phyloP scores from a whole-genome alignment of 2,113 vertebrate genomes.

The Hoplias malabaricus region DNA sequence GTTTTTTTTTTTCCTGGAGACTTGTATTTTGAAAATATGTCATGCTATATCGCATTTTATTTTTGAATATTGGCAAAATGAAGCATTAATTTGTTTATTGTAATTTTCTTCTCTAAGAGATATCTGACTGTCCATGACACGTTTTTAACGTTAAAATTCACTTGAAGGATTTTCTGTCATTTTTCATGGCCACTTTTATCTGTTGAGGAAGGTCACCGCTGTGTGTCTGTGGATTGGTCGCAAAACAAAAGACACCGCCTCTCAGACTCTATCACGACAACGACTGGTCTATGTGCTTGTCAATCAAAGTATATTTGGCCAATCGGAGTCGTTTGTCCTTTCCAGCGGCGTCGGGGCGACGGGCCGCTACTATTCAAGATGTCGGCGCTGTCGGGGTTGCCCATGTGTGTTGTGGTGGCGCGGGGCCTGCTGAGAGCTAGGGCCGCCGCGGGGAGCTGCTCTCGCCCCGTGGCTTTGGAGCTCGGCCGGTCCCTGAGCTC shows the following conservation, averaged over 20 bases:
- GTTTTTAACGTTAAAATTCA: neutral
- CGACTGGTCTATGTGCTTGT: neutral
- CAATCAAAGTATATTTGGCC: slow-evolving; percentile 51
- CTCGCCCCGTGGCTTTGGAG: slow-evolving; percentile 10
- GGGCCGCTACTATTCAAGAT: slow-evolving; percentile 69
- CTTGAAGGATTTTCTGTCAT: slow-evolving; percentile 6
- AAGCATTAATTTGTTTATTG: neutral
- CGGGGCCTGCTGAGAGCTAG: slow-evolving; percentile 66
- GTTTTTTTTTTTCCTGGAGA: neutral
- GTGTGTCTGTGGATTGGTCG: slow-evolving; percentile 2
- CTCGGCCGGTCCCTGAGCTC: slow-evolving; percentile 52
- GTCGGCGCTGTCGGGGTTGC: slow-evolving; percentile 69
- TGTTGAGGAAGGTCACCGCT: slow-evolving; percentile 33
- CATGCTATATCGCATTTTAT: neutral
- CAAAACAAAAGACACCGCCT: slow-evolving; percentile 13
- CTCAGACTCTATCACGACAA: neutral
- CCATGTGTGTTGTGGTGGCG: slow-evolving; percentile 75
- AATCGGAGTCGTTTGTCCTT: slow-evolving; percentile 71
- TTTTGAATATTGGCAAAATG: neutral
- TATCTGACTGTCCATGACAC: neutral
- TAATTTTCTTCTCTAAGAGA: neutral
- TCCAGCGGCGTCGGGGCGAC: slow-evolving; percentile 47
- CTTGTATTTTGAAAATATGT: slow-evolving; percentile 23
- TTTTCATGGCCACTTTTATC: slow-evolving; percentile 19
- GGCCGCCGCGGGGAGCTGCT: slow-evolving; percentile 12